These are phyloP conservation scores for Nysson spinosus DNA, from an alignment of 2,888 invertebrate species.

Conservation along the genomic window DNA sequence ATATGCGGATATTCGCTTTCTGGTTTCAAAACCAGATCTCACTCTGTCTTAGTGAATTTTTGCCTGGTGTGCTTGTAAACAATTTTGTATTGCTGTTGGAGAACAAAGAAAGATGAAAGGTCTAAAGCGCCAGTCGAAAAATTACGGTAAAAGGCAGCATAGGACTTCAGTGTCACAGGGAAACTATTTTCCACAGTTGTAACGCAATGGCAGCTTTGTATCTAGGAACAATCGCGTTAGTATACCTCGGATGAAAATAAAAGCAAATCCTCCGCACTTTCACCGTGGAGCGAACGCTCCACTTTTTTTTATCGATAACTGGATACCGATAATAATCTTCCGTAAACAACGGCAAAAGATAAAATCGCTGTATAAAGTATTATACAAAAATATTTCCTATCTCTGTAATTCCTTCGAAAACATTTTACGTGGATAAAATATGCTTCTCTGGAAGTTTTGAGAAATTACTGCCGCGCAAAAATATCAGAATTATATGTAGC, in stretches of 20 bases:
- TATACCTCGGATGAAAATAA: background rate
- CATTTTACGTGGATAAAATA: no score
- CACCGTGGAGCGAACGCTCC: background rate
- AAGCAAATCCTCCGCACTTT: slow-evolving; percentile 9
- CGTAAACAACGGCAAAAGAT: slow-evolving; percentile 10
- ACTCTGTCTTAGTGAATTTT: no score
- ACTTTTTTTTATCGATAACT: slow-evolving; percentile 7
- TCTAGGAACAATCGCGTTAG: slow-evolving; percentile 1
- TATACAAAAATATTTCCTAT: slow-evolving; percentile 12
- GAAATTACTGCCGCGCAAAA: no score
- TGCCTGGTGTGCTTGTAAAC: slow-evolving; percentile 42
- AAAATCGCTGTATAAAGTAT: slow-evolving; percentile 4
- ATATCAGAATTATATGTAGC: no score
- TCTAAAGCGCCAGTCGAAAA: slow-evolving; percentile 23
- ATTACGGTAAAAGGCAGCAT: slow-evolving; percentile 19
- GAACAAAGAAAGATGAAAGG: slow-evolving; percentile 26
- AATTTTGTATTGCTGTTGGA: slow-evolving; percentile 39
- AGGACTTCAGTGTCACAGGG: background rate
- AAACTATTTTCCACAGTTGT: background rate
- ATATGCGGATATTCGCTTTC: no score
- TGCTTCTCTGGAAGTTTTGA: no score
- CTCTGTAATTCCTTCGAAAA: slow-evolving; percentile 11
- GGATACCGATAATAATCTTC: slow-evolving; percentile 2
- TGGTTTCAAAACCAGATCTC: no score
- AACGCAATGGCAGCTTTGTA: slow-evolving; percentile 4